Base-by-base conservation (phyloP, 2,888 invertebrate species). In the Leptopterna dolabrata region DNA sequence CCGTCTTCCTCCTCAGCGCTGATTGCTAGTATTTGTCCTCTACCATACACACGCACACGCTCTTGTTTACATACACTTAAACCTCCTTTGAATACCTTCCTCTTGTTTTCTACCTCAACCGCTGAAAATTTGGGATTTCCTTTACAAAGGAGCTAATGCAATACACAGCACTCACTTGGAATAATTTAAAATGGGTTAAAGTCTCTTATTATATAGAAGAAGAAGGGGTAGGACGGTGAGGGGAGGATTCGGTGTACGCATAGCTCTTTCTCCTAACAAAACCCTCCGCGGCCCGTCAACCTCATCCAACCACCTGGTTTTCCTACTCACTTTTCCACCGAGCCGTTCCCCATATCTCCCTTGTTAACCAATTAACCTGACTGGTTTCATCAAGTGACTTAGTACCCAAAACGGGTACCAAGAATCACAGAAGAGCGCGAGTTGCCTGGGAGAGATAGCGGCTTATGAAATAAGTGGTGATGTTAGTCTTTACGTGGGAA, bases 1-100 rank as follows among this genome's bases (percentile, higher is more conserved):
- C 63, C 63, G 45, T 55, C 47, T 85, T 70, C 87, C 41, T 76
- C 84, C 30, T 29, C 85, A 41, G 84, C 87, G 87, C 88, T 88
- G 88, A 89, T 89, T 89, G 89, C 87, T 84, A 87, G 87, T 88
- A 89, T 88, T 88, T 87, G 89, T 88, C 89, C 87, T 83, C 76
- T 71, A 45, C 82, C 82, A 83, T 87, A 87, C 87, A 45, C 73
- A 81, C 87, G 71, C 83, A 76, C 73, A 82, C 82, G 41, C 82
- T 55, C 87, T 87, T 87, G 82, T 87, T 87, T 87, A 87, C 87
- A 87, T 83, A 87, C 55, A 87, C 87, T 83, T 87, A 87, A 82
- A 87, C 87, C 87, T 87, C 82, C 87, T 82, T 86, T 83, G 87
- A 87, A 87, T 87, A 82, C 87, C 73, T 87, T 87, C 73, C 70